Evolutionary conservation across 2,888 invertebrate genomes (phyloP).

Genomic region (Crematogaster levior): DNA sequence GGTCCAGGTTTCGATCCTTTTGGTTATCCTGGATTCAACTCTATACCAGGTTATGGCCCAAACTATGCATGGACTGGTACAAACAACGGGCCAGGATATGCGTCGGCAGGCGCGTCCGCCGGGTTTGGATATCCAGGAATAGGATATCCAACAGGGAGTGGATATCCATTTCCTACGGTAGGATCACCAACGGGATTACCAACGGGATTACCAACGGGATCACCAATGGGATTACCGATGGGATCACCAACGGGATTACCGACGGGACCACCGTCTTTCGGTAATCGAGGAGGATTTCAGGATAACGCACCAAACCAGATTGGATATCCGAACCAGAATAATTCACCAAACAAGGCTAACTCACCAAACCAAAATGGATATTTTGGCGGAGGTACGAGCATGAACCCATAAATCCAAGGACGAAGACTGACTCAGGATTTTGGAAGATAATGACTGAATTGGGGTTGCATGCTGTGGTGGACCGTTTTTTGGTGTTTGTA

Average conservation of each 20-base stretch:
- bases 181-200: not conserved
- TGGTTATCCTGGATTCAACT: slow-evolving; percentile 26
- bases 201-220: not conserved
- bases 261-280: not conserved
- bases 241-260: not conserved
- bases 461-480: slow-evolving; percentile 42
- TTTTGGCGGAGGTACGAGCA: slow-evolving; percentile 49
- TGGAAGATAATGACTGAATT: slow-evolving; percentile 42
- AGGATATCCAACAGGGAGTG: not conserved
- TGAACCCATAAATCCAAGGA: slow-evolving; percentile 37
- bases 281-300: slow-evolving; percentile 51
- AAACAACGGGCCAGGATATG: slow-evolving; percentile 46
- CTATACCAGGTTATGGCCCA: slow-evolving; percentile 24
- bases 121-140: slow-evolving; percentile 33
- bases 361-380: slow-evolving; percentile 25
- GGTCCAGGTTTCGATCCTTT: slow-evolving; percentile 20
- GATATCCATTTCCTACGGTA: not conserved
- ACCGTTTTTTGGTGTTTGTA: slow-evolving; percentile 23
- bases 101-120: slow-evolving; percentile 59
- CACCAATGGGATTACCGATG: not conserved
- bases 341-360: not conserved
- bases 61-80: slow-evolving; percentile 53
- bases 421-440: slow-evolving; percentile 21
- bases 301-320: slow-evolving; percentile 21
- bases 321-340: not conserved